phyloP scores from a whole-genome alignment of 2,797 vertebrate genomes.

The Eupleurogrammus muticus region DNA sequence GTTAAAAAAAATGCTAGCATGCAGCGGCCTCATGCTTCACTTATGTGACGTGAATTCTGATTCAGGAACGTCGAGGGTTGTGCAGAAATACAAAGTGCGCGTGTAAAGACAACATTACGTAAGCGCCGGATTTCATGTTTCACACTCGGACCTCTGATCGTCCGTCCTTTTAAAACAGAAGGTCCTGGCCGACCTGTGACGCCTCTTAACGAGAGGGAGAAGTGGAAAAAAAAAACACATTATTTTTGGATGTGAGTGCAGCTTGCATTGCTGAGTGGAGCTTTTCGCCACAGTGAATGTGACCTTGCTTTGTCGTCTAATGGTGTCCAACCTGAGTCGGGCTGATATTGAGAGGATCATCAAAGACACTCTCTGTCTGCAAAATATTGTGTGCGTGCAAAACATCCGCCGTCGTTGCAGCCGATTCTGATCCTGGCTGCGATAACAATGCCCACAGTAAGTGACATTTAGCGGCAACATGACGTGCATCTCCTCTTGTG shows the following conservation, averaged over 20 bases:
- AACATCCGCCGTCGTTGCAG: slow-evolving; percentile 11
- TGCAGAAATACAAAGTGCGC: slow-evolving; percentile 8
- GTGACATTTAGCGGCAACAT: slow-evolving; percentile 17
- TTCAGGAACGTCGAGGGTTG: slow-evolving; percentile 14
- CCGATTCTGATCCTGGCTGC: slow-evolving; percentile 16
- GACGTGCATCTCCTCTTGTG: slow-evolving; percentile 8
- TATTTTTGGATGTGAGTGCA: slow-evolving; percentile 11
- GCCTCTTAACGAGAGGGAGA: slow-evolving; percentile 3
- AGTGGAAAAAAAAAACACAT: slow-evolving; percentile 4
- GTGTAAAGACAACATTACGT: slow-evolving; percentile 28
- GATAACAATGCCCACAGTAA: slow-evolving; percentile 9
- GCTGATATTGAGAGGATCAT: slow-evolving; percentile 3
- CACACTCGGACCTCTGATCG: slow-evolving; percentile 19
- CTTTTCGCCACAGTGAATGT: slow-evolving; percentile 22
- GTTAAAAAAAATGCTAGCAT: slow-evolving; percentile 6
- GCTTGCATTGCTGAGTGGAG: slow-evolving; percentile 5
- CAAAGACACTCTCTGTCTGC: slow-evolving; percentile 1
- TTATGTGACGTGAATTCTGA: slow-evolving; percentile 4
- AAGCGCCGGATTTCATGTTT: slow-evolving; percentile 49
- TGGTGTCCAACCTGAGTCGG: slow-evolving; percentile 15
- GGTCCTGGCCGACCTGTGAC: slow-evolving; percentile 35
- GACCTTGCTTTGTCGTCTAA: slow-evolving; percentile 32
- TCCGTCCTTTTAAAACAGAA: slow-evolving; percentile 50
- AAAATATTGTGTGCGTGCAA: slow-evolving; percentile 39
- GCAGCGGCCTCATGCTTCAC: neutral